Base-by-base conservation (phyloP, 2,888 invertebrate genomes). In the Gasteruption jaculator region DNA sequence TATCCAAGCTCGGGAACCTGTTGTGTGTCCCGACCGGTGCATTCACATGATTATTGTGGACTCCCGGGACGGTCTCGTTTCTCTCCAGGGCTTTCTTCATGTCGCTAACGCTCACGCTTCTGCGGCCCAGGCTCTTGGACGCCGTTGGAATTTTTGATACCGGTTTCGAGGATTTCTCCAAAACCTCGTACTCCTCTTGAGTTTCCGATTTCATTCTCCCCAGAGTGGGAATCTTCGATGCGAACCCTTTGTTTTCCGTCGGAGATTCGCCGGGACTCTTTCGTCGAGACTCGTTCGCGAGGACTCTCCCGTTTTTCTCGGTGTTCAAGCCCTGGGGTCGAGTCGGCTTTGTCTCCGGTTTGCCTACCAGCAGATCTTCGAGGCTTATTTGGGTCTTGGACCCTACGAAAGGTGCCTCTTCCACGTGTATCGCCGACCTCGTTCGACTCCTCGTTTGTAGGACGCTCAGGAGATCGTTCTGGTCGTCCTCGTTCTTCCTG, bases 1-100 rank as follows among this genome's bases (percentile, higher is more conserved):
- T 76, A 50, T 78, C 78, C 35, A 77, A 60, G 29, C 77, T 78
- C 2, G 76, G 74, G 51, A 76, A 76, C 6, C 77, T 63, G 26
- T 72, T 71, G 49, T 76, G 66, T 16, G 39, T 26, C 1, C 25
- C 44, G n/a, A 16, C 6, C 25, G 30, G 25, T 35, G 48, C 5
- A n/a, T 41, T 27, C 11, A 30, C 52, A 24, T 45, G 46, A 7
- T 35, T 31, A 15, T 38, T 25, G 48, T 42, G 11, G 44, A 50
- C 35, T n/a, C n/a, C n/a, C 12, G 34, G 7, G 7, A 29, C 33
- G 15, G 30, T 49, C 8, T 74, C 74, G 2, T 66, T 61, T 48
- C 72, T 73, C 47, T 81, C 81, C 52, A 81, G 75, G 29, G 77
- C 79, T 51, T 76, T 76, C 44, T 78, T 73, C 53, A 81, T 75